These are phyloP conservation scores for Cynodonichthys magdalenae DNA, from an alignment of 2,797 vertebrate species.

Conservation along the genomic window DNA sequence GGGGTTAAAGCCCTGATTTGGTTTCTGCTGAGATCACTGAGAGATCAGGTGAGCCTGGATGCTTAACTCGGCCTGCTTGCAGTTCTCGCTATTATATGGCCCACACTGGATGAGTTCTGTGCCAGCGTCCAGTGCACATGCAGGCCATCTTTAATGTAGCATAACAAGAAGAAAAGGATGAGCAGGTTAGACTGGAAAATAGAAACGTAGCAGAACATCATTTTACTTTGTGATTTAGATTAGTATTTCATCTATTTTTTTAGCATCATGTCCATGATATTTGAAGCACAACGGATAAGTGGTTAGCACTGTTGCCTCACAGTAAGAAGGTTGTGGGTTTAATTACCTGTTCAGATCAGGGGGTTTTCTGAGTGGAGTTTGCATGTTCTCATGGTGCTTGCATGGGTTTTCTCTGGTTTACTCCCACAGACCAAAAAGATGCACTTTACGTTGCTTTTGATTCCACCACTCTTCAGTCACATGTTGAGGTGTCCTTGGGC, in stretches of 20 bases:
- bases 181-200: not conserved
- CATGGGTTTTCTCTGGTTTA: too few relatives aligned
- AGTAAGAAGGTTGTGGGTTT: too few relatives aligned
- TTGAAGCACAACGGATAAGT: too few relatives aligned
- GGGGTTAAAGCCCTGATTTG: constrained; percentile 7
- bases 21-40: constrained; percentile 6
- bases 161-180: not conserved
- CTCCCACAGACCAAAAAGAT: too few relatives aligned
- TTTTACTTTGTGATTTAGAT: not conserved
- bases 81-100: not conserved
- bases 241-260: not conserved
- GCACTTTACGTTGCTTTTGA: too few relatives aligned
- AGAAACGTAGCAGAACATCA: not conserved
- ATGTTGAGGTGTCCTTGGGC: too few relatives aligned
- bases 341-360: too few relatives aligned
- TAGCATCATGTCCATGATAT: too few relatives aligned
- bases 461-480: too few relatives aligned
- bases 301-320: too few relatives aligned
- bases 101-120: not conserved
- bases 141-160: constrained; percentile 6
- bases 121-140: not conserved
- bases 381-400: too few relatives aligned
- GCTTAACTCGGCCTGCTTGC: not conserved
- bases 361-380: too few relatives aligned
- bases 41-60: not conserved